These are phyloP conservation scores for Gobionotothen gibberifrons DNA, from an alignment of 2,797 vertebrate species.

Conservation along the genomic window DNA sequence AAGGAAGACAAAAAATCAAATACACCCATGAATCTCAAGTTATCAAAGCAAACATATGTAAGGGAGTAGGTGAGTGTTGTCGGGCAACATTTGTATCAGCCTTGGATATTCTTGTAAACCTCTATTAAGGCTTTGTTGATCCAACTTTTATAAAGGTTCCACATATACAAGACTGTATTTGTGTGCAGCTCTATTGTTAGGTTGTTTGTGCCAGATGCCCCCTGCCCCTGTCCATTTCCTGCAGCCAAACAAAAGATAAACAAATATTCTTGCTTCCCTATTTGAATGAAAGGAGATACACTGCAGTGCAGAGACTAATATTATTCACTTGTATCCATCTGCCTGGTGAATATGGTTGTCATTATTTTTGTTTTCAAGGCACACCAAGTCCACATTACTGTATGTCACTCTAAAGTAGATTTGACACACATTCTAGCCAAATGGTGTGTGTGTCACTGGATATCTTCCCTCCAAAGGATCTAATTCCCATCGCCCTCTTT, in stretches of 20 bases:
- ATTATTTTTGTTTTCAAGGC: conserved; percentile 41
- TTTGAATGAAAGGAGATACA: conserved; percentile 40
- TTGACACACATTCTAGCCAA: conserved; percentile 62
- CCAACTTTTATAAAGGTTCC: conserved; percentile 6
- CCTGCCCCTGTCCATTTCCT: conserved; percentile 65
- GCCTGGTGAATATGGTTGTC: conserved; percentile 35
- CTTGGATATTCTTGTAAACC: conserved; percentile 22
- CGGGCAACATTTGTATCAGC: conserved; percentile 31
- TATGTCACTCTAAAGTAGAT: conserved; percentile 65
- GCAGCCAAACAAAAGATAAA: conserved; percentile 64
- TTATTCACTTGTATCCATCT: conserved; percentile 50
- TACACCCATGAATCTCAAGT: conserved; percentile 12
- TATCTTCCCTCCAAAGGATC: conserved; percentile 48
- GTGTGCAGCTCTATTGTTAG: conserved; percentile 60
- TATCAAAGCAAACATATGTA: conserved; percentile 28
- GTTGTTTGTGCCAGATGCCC: conserved; percentile 69
- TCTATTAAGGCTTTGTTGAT: conserved; percentile 18
- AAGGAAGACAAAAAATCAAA: conserved; percentile 46
- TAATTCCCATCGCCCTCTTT: conserved; percentile 56
- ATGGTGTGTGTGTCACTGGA: conserved; percentile 58
- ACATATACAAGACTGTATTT: conserved; percentile 30
- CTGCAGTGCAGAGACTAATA: conserved; percentile 33
- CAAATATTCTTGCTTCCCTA: conserved; percentile 49
- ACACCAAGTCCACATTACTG: conserved; percentile 43
- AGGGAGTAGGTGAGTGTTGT: conserved; percentile 18